These are phyloP conservation scores for Octodon degus DNA, from an alignment of 2,113 vertebrate species.

Conservation along the genomic window DNA sequence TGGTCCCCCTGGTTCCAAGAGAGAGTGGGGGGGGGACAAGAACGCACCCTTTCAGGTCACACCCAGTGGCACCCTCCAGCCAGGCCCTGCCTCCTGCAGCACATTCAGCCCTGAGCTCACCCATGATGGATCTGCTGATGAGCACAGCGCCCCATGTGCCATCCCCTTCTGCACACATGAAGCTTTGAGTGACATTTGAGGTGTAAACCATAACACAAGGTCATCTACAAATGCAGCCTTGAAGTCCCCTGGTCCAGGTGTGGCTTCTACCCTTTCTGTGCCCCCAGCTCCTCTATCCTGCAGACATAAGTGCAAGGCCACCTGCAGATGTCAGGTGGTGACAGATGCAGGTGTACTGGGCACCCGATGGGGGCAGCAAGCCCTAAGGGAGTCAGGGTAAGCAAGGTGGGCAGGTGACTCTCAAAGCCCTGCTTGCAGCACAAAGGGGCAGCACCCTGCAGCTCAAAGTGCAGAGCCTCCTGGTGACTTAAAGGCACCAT, in stretches of 20 bases:
- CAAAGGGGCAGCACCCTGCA: not conserved
- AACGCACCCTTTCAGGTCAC: not conserved
- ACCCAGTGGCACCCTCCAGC: not conserved
- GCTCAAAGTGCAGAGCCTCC: not conserved
- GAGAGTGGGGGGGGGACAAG: not conserved
- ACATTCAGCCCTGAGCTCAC: not conserved
- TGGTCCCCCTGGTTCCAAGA: not conserved
- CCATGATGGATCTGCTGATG: not conserved
- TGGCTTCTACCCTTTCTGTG: not conserved
- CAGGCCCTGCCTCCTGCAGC: not conserved
- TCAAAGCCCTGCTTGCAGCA: not conserved
- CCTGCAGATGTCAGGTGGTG: not conserved
- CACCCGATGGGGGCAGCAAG: too few species aligned
- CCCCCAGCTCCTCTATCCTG: not conserved
- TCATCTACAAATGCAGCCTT: not conserved
- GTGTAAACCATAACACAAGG: not conserved
- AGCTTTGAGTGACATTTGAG: not conserved
- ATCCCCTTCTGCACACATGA: not conserved
- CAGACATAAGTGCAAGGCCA: not conserved
- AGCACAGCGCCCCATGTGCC: not conserved
- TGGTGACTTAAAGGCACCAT: not conserved
- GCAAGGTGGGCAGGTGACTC: not conserved
- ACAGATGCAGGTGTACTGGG: not conserved
- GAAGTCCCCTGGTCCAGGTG: not conserved
- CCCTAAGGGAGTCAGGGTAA: too few species aligned